phyloP scores from a whole-genome alignment of 1,140 invertebrate species.

The Drosophila grimshawi region DNA sequence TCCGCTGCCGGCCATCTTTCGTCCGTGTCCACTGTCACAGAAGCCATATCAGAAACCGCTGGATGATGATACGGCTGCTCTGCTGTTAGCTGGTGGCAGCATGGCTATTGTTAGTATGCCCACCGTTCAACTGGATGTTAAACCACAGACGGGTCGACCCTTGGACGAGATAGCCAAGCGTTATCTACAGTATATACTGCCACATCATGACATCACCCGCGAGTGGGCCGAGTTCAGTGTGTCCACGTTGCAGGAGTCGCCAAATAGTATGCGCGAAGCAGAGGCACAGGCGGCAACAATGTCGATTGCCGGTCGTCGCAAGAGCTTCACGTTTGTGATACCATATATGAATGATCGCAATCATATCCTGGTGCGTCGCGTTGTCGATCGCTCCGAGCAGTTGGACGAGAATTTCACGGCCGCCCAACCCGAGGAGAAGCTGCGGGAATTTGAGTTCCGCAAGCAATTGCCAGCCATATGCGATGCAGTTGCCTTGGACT shows the following conservation, averaged over 20 bases:
- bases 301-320: conserved; percentile 35
- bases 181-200: conserved; percentile 77
- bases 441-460: conserved; percentile 50
- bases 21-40: conserved; percentile 75
- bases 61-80: conserved; percentile 72
- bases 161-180: conserved; percentile 78
- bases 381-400: conserved; percentile 76
- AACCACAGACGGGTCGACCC: conserved; percentile 70
- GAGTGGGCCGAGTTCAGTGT: conserved; percentile 84
- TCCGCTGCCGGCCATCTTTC: conserved; percentile 64
- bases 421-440: conserved; percentile 27
- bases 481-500: conserved; percentile 36
- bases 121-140: conserved; percentile 73
- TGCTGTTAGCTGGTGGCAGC: conserved; percentile 71
- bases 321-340: conserved; percentile 78
- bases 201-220: conserved; percentile 75
- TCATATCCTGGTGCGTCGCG: conserved; percentile 74
- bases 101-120: conserved; percentile 82
- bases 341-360: conserved; percentile 81
- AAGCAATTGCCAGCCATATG: conserved; percentile 12
- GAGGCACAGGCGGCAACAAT: conserved; percentile 51
- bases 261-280: conserved; percentile 51
- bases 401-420: conserved; percentile 64
- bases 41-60: conserved; percentile 70
- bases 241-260: conserved; percentile 66